Base-by-base conservation (phyloP, 1,140 invertebrate genomes). In the Drosophila kikkawai region DNA sequence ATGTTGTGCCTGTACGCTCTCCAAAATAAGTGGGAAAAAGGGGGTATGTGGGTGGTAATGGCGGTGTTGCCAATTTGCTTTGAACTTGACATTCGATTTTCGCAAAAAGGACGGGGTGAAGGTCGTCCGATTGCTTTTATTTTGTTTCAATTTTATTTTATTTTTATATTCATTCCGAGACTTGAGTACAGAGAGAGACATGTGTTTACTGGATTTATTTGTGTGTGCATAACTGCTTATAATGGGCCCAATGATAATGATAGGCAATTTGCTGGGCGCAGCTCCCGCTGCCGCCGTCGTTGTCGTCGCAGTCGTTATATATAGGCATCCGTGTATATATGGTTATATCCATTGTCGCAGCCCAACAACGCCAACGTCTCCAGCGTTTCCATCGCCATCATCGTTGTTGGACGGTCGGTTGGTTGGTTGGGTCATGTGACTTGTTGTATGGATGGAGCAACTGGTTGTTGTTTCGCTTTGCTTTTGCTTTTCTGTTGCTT, bases 11-110 rank as follows among this genome's bases (percentile, higher is more conserved):
- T 37, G 34, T 41, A 26, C 55, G 36, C 53, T 56, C 53, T 56
- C 53, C 53, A 63, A 53, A 42, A 66, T 34, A 36, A 66, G 51
- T 39, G 53, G 15, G 7, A 26, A 65, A 15, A 12, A 11, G 11
- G 58, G 47, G 32, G 66, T 12, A 11, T 15, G 59, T 45, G 59
- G 32, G 39, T 59, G 44, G 47, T 63, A 57, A 66, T 22, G 57
- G 37, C 71, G 51, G 60, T 66, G 67, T 84, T 65, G 84, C 73
- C 66, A 65, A 90, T 81, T 88, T 66, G 59, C 63, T 70, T 90
- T 88, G 85, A 88, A 88, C 84, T 88, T 88, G 84, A 88, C 84
- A 88, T 90, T 88, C 69, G 69, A 74, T 88, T 84, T 87, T 78
- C 60, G 82, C 82, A 86, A 68, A 79, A 79, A 79, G 50, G 80